Evolutionary conservation across 1,140 invertebrate species (phyloP), one percentile per base, ranked within the genome.

Genomic region (Teleopsis dalmanni): DNA sequence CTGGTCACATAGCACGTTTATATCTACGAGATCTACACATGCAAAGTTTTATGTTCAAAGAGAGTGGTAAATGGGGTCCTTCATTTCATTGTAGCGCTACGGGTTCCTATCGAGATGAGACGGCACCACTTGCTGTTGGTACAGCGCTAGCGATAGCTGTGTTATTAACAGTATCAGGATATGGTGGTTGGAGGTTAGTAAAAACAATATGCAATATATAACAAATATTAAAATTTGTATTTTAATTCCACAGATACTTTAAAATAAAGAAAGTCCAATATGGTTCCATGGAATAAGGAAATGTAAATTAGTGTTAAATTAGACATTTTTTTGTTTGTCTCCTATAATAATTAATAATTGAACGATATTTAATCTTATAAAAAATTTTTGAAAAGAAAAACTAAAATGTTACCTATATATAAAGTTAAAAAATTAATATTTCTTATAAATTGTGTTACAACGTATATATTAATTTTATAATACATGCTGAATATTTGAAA

Each of bases 261-360:
- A 90, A 90, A 69, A 79, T 91, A 23, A 91, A 91, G 71, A 91
- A 91, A 63, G 87, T 92, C 5, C 87, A 91, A 60, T 94, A 94
- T 67, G 89, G 90, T 60, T 91, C 87, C 1, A 93, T 93, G 89
- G 87, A 91, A 67, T 93, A 84, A 80, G 55, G 9, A 5, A 13
- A 6, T 26, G 2, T 37, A 38, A 40, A 22, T 13, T 27, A 33
- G 29, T 21, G 27, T 13, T 22, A n/a, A n/a, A n/a, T n/a, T n/a
- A n/a, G n/a, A n/a, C n/a, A n/a, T n/a, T n/a, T n/a, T n/a, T n/a
- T n/a, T n/a, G n/a, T n/a, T n/a, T n/a, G n/a, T n/a, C n/a, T n/a
- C n/a, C n/a, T n/a, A n/a, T n/a, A n/a, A n/a, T n/a, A n/a, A n/a
- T n/a, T n/a, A n/a, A n/a, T n/a, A n/a, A n/a, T n/a, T n/a, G n/a